Base-by-base conservation (phyloP, 2,113 vertebrate species). In the Pomatostomus ruficeps region DNA sequence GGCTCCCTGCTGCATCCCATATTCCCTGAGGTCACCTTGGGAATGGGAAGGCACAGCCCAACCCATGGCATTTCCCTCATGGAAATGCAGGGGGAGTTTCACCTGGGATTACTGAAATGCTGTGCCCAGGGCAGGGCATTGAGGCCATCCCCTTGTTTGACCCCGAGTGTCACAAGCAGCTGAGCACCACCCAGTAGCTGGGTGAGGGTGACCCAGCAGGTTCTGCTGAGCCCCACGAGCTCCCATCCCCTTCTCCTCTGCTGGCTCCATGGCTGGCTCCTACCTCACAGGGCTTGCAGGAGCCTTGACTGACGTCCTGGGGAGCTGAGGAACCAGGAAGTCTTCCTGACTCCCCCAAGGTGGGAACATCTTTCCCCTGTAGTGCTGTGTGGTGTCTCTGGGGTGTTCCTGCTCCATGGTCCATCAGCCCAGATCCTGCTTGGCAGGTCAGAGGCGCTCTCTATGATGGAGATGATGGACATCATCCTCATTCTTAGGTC, bases 41-140 rank as follows among this genome's bases (percentile, higher is more conserved):
- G 67, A 61, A 12, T 33, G 17, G 58, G 45, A 63, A 40, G 45
- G 51, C 74, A 19, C 2, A 62, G 31, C 14, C 48, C 31, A 67
- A 14, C 33, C 77, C 26, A 1, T 11, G 62, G 25, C 29, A 63
- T 28, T 40, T 26, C 31, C n/a, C 6, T 24, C 0, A 0, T 4
- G 11, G 63, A 54, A 74, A n/a, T 6, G 13, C 38, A 19, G 35
- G 31, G 10, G 18, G 28, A 58, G 33, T 36, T 85, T 49, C 29
- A 42, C 24, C 28, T 29, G 61, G 13, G 23, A 29, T 15, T 67
- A 43, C 36, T 33, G 82, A 51, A 38, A 18, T 23, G 19, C 38
- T 31, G 36, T 57, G 59, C 55, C 45, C 12, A 33, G 36, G 43
- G 8, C 74, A 51, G 35, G 45, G n/a, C 2, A 0, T 8, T 58